Percentiles rank a stretch among this genome's conserved stretches.
Conservation (phyloP, 1,140 invertebrate species). For the Drusus annulatus region DNA sequence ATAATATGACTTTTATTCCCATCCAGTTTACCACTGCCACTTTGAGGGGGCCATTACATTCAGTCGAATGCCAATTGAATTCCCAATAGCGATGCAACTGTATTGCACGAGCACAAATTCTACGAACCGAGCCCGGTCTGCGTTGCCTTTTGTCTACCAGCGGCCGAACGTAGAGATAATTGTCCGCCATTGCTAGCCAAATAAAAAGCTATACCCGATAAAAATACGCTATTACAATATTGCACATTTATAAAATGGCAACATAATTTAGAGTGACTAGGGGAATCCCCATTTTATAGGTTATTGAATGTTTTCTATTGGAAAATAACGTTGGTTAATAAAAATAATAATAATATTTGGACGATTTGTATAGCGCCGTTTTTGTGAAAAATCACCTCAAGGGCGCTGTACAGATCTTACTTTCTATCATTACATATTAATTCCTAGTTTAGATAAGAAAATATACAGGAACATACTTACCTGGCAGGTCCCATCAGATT, state of each 20-base stretch:
- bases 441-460: too few species aligned
- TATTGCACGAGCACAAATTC: neutral
- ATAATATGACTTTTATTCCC: neutral
- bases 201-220: conserved; percentile 32
- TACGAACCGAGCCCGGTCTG: neutral
- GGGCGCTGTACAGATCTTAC: too few species aligned
- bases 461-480: too few species aligned
- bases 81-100: conserved; percentile 20
- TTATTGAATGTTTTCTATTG: neutral
- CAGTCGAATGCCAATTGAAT: conserved; percentile 32
- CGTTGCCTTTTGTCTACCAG: conserved; percentile 30
- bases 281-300: neutral
- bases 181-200: conserved; percentile 27
- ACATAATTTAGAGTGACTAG: neutral
- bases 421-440: too few species aligned
- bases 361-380: too few species aligned
- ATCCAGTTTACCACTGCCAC: neutral
- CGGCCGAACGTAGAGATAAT: conserved; percentile 24
- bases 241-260: conserved; percentile 21
- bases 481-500: too few species aligned
- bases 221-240: conserved; percentile 36
- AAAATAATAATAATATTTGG: too few species aligned
- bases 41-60: neutral
- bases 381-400: too few species aligned
- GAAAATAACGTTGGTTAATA: conserved; percentile 14